Conservation (phyloP, 1,140 invertebrate genomes). For the Zaprionus kolodkinae region DNA sequence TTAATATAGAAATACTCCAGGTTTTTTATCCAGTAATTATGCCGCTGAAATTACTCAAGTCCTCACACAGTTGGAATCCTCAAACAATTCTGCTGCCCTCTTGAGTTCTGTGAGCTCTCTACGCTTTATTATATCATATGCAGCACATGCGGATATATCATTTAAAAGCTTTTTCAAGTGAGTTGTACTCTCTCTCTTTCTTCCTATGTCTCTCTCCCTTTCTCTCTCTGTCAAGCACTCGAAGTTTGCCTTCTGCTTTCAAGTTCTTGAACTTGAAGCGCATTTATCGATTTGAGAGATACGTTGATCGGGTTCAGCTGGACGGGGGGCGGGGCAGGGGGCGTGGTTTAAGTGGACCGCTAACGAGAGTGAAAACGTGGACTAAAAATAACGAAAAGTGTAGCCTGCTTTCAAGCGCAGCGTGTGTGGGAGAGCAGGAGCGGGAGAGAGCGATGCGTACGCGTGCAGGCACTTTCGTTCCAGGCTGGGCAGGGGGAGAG, state of each 20-base stretch:
- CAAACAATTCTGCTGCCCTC: neutral
- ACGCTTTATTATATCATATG: neutral
- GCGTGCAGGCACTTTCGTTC: constrained; percentile 67
- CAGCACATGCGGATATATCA: neutral
- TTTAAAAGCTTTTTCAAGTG: neutral
- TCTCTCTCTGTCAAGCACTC: neutral
- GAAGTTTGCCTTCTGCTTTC: constrained; percentile 2
- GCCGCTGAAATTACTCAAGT: neutral
- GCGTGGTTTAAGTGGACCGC: neutral
- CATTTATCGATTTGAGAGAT: constrained; percentile 6
- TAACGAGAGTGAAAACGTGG: constrained; percentile 6
- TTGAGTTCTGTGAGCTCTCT: neutral
- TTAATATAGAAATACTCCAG: too few species aligned
- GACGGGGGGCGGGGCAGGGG: too few species aligned
- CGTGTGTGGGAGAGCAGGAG: neutral
- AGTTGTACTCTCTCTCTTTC: neutral
- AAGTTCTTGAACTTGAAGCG: constrained; percentile 10
- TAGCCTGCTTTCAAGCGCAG: neutral
- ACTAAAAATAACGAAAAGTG: constrained; percentile 25
- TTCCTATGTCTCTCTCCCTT: neutral
- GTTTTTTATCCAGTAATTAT: too few species aligned
- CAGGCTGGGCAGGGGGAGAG: too few species aligned
- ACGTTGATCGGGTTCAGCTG: neutral
- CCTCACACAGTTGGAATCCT: neutral
- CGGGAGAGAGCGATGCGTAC: constrained; percentile 14